These are phyloP conservation scores for Actenoides lindsayi DNA, from an alignment of 2,113 vertebrate species.

Conservation along the genomic window DNA sequence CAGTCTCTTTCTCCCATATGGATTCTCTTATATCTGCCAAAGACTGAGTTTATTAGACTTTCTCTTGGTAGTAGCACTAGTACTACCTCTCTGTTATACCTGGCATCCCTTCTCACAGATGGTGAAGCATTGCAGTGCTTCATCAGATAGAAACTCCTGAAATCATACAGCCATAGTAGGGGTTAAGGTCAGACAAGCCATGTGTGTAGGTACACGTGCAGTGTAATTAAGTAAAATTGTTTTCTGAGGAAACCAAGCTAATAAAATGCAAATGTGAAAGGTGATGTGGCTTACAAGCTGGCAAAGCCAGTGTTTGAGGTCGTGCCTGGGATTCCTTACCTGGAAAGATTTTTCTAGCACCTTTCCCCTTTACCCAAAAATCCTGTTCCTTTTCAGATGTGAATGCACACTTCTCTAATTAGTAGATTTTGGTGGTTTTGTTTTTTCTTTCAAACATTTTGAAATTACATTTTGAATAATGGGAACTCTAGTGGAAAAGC, in stretches of 20 bases:
- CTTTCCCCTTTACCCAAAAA: background rate
- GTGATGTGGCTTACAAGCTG: background rate
- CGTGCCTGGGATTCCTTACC: background rate
- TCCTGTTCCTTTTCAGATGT: background rate
- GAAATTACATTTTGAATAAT: background rate
- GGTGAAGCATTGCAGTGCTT: background rate
- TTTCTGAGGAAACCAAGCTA: conserved; percentile 45
- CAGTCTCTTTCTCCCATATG: background rate
- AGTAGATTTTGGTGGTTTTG: background rate
- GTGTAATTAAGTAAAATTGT: conserved; percentile 5
- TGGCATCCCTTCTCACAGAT: background rate
- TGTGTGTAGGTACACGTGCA: background rate
- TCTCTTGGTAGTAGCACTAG: background rate
- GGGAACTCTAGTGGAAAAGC: background rate
- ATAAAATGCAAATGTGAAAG: conserved; percentile 35
- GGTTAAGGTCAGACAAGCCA: background rate
- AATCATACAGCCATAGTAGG: background rate
- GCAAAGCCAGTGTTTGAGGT: conserved; percentile 2
- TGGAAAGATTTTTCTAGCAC: conserved; percentile 6
- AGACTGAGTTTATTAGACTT: background rate
- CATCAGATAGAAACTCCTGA: background rate
- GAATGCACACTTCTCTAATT: background rate
- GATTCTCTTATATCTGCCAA: background rate
- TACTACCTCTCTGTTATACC: background rate
- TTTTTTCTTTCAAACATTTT: background rate